Base-by-base conservation (phyloP, 2,888 invertebrate species). In the Trichopria drosophilae region DNA sequence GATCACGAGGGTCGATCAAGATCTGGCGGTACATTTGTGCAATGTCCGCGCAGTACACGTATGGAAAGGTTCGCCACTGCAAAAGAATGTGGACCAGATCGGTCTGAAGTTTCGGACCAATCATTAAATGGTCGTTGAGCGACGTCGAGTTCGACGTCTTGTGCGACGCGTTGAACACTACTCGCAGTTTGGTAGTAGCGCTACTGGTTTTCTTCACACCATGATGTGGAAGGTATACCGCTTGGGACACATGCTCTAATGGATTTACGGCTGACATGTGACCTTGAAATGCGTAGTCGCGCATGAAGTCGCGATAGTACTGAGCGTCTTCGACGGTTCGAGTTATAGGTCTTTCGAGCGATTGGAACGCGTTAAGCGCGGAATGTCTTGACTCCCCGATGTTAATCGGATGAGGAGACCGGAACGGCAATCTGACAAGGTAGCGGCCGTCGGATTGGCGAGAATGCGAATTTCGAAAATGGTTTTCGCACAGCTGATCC, bases 231-330 rank as follows among this genome's bases (percentile, higher is more conserved):
- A n/a, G n/a, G n/a, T 31, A 31, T 31, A 31, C 31, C 6, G 18
- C 12, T n/a, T n/a, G n/a, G n/a, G n/a, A n/a, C n/a, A n/a, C 3
- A 13, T 20, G 4, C 4, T 9, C 24, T 5, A 15, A 13, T 15
- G 9, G 10, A n/a, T 37, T 18, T 9, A 37, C 37, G 4, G 13
- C 4, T 2, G 7, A 4, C 44, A 50, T 50, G 18, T 50, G 50
- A 3, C 47, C 47, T 28, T 39, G 41, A 15, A n/a, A 9, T 12
- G 35, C 37, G n/a, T n/a, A n/a, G n/a, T n/a, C n/a, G n/a, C n/a
- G n/a, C n/a, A n/a, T n/a, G n/a, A n/a, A n/a, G n/a, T 13, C 47
- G 47, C 12, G 46, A 46, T 12, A 7, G 28, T 42, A 52, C 37
- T 23, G 47, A 51, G 9, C 29, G 29, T 7, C 16, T 18, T 36